Percentiles rank a stretch among this genome's conserved stretches.
These are phyloP conservation scores for Cecidostiba fungosa DNA, from an alignment of 2,888 invertebrate species.

Conservation along the genomic window DNA sequence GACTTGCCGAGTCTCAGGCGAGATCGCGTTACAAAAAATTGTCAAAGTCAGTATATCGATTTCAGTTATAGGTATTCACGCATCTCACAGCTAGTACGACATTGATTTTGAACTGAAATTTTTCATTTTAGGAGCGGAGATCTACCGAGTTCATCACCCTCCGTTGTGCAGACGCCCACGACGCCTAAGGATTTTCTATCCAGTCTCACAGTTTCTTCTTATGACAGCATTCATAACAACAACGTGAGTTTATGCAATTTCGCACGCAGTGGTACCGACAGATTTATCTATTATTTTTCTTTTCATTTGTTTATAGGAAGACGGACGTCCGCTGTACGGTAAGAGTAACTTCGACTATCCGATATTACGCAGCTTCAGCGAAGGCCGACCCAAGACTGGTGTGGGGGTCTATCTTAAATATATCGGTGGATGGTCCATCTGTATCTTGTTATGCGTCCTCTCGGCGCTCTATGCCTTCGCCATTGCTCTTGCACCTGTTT, in stretches of 20 bases:
- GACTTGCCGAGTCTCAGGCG: slow-evolving; percentile 1
- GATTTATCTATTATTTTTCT: not conserved
- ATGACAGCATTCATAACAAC: slow-evolving; percentile 42
- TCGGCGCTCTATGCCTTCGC: slow-evolving; percentile 67
- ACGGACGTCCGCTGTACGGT: slow-evolving; percentile 37
- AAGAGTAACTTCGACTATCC: slow-evolving; percentile 44
- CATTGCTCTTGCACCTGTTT: slow-evolving; percentile 67
- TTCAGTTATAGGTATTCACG: not conserved
- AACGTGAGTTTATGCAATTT: not conserved
- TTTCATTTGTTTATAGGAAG: slow-evolving; percentile 37
- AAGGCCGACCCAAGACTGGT: slow-evolving; percentile 31
- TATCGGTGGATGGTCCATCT: slow-evolving; percentile 65
- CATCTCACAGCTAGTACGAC: not conserved
- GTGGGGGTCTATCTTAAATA: slow-evolving; percentile 63
- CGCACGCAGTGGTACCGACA: not conserved
- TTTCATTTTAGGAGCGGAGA: slow-evolving; percentile 38
- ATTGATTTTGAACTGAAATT: not conserved
- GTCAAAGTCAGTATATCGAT: slow-evolving; percentile 21
- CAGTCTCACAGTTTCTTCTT: slow-evolving; percentile 16
- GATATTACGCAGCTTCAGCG: slow-evolving; percentile 33
- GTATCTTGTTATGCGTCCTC: slow-evolving; percentile 62
- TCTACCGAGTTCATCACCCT: slow-evolving; percentile 29
- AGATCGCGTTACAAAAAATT: not conserved
- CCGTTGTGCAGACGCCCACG: slow-evolving; percentile 36
- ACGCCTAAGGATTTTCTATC: slow-evolving; percentile 55